Percentiles rank a stretch among this genome's conserved stretches.
Conservation (phyloP, 2,888 invertebrate species). For the Bombyx huttoni region DNA sequence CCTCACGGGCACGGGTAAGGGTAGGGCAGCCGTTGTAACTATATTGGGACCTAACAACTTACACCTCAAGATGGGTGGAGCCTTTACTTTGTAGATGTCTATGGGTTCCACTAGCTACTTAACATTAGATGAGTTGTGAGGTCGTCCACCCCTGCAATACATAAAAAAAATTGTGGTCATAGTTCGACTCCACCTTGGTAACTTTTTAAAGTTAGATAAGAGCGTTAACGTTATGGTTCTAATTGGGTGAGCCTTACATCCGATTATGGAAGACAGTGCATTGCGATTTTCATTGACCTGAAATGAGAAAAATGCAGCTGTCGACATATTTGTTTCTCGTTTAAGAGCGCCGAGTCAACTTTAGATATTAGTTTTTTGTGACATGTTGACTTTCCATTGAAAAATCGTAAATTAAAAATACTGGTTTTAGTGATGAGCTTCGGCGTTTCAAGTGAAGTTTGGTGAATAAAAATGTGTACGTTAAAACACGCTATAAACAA, state of each 20-base stretch:
- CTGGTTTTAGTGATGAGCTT: neutral
- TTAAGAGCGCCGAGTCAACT: slow-evolving; percentile 8
- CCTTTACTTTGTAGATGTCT: too few species aligned
- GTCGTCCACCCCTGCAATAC: too few species aligned
- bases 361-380: slow-evolving; percentile 9
- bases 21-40: too few species aligned
- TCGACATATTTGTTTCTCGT: slow-evolving; percentile 24
- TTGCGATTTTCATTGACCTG: slow-evolving; percentile 59
- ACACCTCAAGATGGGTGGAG: too few species aligned
- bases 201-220: too few species aligned
- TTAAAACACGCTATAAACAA: neutral
- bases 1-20: too few species aligned
- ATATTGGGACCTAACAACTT: too few species aligned
- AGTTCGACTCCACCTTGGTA: too few species aligned
- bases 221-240: slow-evolving; percentile 2
- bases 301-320: slow-evolving; percentile 54
- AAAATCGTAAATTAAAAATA: neutral
- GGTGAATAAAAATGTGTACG: neutral
- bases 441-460: neutral
- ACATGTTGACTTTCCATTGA: neutral
- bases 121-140: too few species aligned
- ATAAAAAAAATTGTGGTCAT: too few species aligned
- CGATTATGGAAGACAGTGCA: slow-evolving; percentile 28
- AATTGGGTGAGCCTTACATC: slow-evolving; percentile 44
- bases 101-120: too few species aligned